A percentile compares a stretch with the other conserved stretches of the same genome.
Conservation (phyloP, 2,888 invertebrate species). For the Thumatha senex region DNA sequence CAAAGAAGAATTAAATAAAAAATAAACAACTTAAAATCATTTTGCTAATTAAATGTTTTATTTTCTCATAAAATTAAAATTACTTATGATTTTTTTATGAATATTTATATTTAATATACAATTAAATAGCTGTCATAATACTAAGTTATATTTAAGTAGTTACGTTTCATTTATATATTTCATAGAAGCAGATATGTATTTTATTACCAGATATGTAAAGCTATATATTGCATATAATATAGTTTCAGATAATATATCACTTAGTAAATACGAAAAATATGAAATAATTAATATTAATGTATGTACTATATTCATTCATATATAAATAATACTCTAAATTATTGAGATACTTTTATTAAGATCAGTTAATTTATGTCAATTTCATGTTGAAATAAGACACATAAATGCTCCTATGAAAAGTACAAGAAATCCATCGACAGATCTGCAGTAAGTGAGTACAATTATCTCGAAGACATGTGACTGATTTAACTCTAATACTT, state of each 20-base stretch:
- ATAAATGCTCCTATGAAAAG: conserved; percentile 75
- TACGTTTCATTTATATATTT: conserved; percentile 44
- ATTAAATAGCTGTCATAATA: conserved; percentile 25
- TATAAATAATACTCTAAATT: background rate
- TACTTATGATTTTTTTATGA: conserved; percentile 25
- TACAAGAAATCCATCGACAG: conserved; percentile 44
- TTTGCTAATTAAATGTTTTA: conserved; percentile 54
- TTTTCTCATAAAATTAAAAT: conserved; percentile 41
- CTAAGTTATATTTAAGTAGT: conserved; percentile 40
- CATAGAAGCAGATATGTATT: conserved; percentile 78
- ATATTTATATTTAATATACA: conserved; percentile 29
- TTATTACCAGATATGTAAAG: conserved; percentile 57
- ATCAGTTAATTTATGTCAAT: background rate
- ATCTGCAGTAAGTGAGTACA: conserved; percentile 42
- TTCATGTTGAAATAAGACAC: conserved; percentile 18
- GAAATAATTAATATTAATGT: background rate
- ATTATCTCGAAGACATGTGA: conserved; percentile 41
- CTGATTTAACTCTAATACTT: conserved; percentile 52
- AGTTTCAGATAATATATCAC: background rate
- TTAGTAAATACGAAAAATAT: background rate
- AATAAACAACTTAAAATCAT: conserved; percentile 49
- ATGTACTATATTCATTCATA: background rate
- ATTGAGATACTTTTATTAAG: background rate
- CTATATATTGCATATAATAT: background rate
- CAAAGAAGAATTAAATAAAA: conserved; percentile 25